phyloP scores from a whole-genome alignment of 2,113 vertebrate genomes.

The Lepus timidus region DNA sequence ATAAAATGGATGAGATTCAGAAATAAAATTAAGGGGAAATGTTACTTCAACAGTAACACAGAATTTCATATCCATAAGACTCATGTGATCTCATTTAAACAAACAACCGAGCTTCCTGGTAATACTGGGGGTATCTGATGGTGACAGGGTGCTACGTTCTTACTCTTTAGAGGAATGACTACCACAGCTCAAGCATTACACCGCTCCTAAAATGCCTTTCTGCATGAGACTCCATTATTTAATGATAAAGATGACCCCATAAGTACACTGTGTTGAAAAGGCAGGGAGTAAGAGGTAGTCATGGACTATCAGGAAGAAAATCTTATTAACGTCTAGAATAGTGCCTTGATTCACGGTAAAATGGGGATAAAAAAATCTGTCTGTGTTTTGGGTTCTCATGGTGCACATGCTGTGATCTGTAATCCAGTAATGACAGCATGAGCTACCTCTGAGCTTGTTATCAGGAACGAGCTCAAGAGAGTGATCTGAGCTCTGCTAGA shows the following conservation, averaged over 20 bases:
- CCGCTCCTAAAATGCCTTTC: neutral
- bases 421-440: neutral
- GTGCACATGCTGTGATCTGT: neutral
- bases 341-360: neutral
- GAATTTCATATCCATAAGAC: neutral
- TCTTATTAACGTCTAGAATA: neutral
- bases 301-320: neutral
- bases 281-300: fast-evolving
- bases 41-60: neutral
- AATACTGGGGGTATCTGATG: neutral
- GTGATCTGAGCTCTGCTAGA: neutral
- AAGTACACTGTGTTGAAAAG: neutral
- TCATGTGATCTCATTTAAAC: neutral
- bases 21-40: neutral
- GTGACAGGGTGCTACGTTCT: neutral
- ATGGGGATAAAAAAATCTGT: neutral
- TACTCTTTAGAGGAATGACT: neutral
- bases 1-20: conserved; percentile 21
- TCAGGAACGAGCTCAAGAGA: neutral
- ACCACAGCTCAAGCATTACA: neutral
- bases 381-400: neutral
- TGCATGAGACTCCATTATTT: neutral
- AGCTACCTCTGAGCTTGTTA: neutral
- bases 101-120: neutral
- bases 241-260: neutral